A percentile compares a stretch with the other conserved stretches of the same genome.
Conservation (phyloP, 2,888 invertebrate species). For the Brachylomia viminalis region DNA sequence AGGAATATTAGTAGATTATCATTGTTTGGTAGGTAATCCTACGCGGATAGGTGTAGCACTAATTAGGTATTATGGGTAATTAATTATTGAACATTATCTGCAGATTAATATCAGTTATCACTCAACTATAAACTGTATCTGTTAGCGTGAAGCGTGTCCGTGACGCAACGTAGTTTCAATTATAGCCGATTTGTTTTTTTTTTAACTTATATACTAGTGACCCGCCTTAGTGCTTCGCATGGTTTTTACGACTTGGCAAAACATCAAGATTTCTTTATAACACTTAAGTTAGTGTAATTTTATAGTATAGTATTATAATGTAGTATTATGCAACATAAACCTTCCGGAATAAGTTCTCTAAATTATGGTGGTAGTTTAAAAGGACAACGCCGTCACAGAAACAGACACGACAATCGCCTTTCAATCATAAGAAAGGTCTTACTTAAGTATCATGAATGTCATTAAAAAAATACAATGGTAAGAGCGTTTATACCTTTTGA, state of each 20-base stretch:
- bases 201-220: background rate
- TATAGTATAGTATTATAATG: too few species aligned
- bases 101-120: conserved; percentile 25
- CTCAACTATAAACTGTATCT: conserved; percentile 2
- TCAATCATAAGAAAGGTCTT: too few species aligned
- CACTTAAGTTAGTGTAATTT: background rate
- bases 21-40: background rate
- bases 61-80: conserved; percentile 26
- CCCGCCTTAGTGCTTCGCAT: background rate
- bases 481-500: too few species aligned
- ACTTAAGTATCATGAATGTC: background rate
- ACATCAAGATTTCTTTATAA: background rate
- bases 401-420: too few species aligned
- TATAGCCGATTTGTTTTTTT: background rate
- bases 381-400: too few species aligned
- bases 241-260: background rate
- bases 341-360: too few species aligned
- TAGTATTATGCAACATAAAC: too few species aligned
- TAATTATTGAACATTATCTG: conserved; percentile 33
- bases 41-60: background rate
- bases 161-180: background rate
- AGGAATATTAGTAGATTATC: background rate
- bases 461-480: background rate
- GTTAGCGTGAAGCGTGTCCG: background rate
- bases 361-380: too few species aligned